phyloP scores from a whole-genome alignment of 2,888 invertebrate species.

The Nomada ferruginata region DNA sequence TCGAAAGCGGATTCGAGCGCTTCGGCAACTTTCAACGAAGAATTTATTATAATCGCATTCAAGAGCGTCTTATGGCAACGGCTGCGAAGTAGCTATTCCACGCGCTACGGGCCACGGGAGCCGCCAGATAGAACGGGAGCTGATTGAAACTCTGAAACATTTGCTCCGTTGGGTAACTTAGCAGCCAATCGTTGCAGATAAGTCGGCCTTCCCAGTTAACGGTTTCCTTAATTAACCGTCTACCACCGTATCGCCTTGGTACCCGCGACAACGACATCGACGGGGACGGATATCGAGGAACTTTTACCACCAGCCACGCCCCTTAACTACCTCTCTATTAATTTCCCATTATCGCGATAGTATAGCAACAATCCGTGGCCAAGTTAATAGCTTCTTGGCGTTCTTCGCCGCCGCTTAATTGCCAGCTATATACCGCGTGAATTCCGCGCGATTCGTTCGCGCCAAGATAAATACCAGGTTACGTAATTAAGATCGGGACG shows the following conservation, averaged over 20 bases:
- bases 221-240: constrained; percentile 72
- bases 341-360: constrained; percentile 61
- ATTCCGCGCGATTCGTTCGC: constrained; percentile 34
- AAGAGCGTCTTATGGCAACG: constrained; percentile 65
- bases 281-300: constrained; percentile 39
- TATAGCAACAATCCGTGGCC: constrained; percentile 53
- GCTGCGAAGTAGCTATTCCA: constrained; percentile 65
- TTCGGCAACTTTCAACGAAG: constrained; percentile 71
- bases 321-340: constrained; percentile 50
- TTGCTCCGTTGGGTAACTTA: constrained; percentile 63
- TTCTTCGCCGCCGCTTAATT: constrained; percentile 47
- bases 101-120: background rate
- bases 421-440: constrained; percentile 32
- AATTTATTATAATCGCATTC: constrained; percentile 75
- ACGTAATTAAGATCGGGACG: constrained; percentile 51
- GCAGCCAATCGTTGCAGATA: constrained; percentile 71
- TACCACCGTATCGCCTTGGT: constrained; percentile 31
- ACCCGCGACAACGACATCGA: constrained; percentile 14
- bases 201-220: constrained; percentile 70
- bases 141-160: constrained; percentile 72
- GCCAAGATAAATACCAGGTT: constrained; percentile 45
- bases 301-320: constrained; percentile 24
- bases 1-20: constrained; percentile 68
- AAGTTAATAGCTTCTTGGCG: constrained; percentile 55
- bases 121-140: constrained; percentile 8